Evolutionary conservation across 2,888 invertebrate genomes (phyloP).

Genomic region (Cyclophora punctaria): DNA sequence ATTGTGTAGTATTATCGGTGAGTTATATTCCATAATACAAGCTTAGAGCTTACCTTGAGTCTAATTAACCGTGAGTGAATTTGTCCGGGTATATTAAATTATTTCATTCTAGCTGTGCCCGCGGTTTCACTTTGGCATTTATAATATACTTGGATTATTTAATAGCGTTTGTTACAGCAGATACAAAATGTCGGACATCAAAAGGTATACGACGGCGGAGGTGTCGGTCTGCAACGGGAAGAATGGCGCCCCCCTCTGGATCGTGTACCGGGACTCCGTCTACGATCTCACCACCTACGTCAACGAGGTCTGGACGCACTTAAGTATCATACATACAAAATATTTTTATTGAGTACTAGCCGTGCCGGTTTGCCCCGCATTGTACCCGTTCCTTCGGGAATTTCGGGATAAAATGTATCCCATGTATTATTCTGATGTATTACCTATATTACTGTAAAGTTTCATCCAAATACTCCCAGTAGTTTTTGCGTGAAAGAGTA

Average conservation of each 20-base stretch:
- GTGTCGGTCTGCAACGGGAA: conserved; percentile 76
- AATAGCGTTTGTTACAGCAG: not conserved
- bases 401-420: no score
- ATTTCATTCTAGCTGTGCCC: not conserved
- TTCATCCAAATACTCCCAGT: no score
- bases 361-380: no score
- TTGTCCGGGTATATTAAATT: not conserved
- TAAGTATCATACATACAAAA: no score
- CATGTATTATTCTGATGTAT: no score
- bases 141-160: not conserved
- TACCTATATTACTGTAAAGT: no score
- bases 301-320: conserved; percentile 59
- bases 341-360: no score
- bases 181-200: conserved; percentile 34
- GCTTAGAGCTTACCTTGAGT: no score
- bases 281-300: conserved; percentile 81
- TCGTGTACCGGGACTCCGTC: conserved; percentile 78
- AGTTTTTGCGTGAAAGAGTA: no score
- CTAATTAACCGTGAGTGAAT: no score
- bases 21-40: no score
- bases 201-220: conserved; percentile 66
- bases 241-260: conserved; percentile 73
- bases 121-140: not conserved
- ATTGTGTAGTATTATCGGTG: not conserved
- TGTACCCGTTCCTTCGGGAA: no score